Base-by-base conservation (phyloP, 1,140 invertebrate species). In the Diorhabda carinulata region DNA sequence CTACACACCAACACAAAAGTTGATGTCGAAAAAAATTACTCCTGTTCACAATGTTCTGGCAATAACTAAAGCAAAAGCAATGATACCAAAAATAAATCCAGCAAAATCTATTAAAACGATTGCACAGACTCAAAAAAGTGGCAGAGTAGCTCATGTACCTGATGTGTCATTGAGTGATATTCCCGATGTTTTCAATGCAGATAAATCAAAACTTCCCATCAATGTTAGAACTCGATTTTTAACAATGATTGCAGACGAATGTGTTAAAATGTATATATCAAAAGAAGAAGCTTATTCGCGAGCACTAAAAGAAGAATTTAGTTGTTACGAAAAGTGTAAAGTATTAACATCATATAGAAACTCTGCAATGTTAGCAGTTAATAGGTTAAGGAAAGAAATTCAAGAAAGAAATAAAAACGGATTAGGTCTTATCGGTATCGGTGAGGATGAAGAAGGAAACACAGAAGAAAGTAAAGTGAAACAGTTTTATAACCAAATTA, bases 201-300 rank as follows among this genome's bases (percentile, higher is more conserved):
- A 91, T 9, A 88, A 87, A 61, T 90, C 91, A 9, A 96, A 95
- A 81, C 92, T 97, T 64, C 88, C 93, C 4, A 86, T 89, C 47
- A 94, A 92, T 74, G 87, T 95, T 63, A 86, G 94, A 66, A 93
- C 94, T 74, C 87, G 90, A 76, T 95, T 93, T 81, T 87, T 96
- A 60, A 92, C 95, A 78, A 83, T 91, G 78, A 91, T 97, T 85
- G 92, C 94, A 61, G 92, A 95, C 79, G 90, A 96, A 78, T 94
- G 91, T 80, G 81, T 91, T 5, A 91, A 94, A 80, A 88, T 95
- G 70, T 92, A 91, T 77, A 81, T 87, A 0, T 83, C 82, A 63
- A 81, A 88, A 70, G 83, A 88, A 56, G 90, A 94, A 78, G 92
- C 92, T 8, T 91, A 87, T 84, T 85, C 86, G 57, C 85, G 88